Evolutionary conservation across 2,888 invertebrate genomes (phyloP).

Genomic region (Deroplatys truncata): DNA sequence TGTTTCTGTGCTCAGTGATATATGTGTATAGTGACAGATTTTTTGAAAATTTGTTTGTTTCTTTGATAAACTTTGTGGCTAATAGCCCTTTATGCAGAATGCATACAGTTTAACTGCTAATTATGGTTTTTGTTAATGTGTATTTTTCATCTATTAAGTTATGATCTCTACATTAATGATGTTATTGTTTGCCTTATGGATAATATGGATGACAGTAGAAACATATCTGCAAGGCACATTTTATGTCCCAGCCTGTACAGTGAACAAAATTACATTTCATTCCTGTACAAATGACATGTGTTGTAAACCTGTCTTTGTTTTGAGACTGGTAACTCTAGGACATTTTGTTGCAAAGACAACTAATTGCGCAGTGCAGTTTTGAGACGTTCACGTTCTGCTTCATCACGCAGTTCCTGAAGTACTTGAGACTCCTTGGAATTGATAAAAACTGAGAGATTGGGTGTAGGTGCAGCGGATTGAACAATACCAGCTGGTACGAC

Average conservation of each 20-base stretch:
- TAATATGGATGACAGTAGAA: not conserved
- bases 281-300: not conserved
- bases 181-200: not conserved
- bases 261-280: not conserved
- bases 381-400: constrained; percentile 39
- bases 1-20: not conserved
- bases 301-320: not conserved
- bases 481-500: constrained; percentile 48
- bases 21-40: not conserved
- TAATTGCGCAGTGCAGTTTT: not conserved
- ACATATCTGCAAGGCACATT: not conserved
- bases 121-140: not conserved
- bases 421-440: constrained; percentile 36
- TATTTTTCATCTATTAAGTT: not conserved
- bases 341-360: not conserved
- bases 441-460: constrained; percentile 42
- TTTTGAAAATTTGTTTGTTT: not conserved
- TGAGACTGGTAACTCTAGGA: constrained; percentile 8
- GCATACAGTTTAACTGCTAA: not conserved
- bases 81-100: not conserved
- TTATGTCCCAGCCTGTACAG: not conserved
- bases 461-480: constrained; percentile 46
- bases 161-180: not conserved
- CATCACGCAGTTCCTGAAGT: constrained; percentile 43
- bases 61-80: not conserved